Evolutionary conservation across 2,888 invertebrate genomes (phyloP).

Genomic region (Oscheius sp.): DNA sequence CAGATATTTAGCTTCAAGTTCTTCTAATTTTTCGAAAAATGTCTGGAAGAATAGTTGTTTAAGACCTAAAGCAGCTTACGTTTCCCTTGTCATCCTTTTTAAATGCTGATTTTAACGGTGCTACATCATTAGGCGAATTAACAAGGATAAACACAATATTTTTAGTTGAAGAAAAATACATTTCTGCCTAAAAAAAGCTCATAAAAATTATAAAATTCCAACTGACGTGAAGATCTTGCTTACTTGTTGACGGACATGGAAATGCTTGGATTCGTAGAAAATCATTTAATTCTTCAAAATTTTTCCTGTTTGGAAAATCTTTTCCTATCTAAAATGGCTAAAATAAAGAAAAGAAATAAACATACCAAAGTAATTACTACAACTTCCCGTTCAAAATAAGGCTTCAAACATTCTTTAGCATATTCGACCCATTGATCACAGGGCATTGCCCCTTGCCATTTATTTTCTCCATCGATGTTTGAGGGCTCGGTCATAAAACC

Average conservation of each 20-base stretch:
- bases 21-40: constrained; percentile 28
- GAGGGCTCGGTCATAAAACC: background rate
- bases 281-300: constrained; percentile 33
- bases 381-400: background rate
- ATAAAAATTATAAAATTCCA: background rate
- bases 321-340: constrained; percentile 33
- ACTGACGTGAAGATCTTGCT: background rate
- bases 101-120: background rate
- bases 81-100: constrained; percentile 7
- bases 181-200: constrained; percentile 14
- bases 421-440: constrained; percentile 6
- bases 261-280: constrained; percentile 9
- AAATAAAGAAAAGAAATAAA: background rate
- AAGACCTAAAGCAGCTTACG: background rate
- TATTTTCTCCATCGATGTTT: background rate
- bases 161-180: constrained; percentile 6
- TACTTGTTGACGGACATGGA: background rate
- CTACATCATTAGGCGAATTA: constrained; percentile 14
- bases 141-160: constrained; percentile 28
- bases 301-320: constrained; percentile 23
- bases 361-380: constrained; percentile 26
- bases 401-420: constrained; percentile 4
- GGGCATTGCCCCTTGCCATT: constrained; percentile 2
- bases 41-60: constrained; percentile 17
- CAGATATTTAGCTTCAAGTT: constrained; percentile 1